Evolutionary conservation across 2,113 vertebrate species (phyloP).

Genomic region (Vulpes ferrilata): DNA sequence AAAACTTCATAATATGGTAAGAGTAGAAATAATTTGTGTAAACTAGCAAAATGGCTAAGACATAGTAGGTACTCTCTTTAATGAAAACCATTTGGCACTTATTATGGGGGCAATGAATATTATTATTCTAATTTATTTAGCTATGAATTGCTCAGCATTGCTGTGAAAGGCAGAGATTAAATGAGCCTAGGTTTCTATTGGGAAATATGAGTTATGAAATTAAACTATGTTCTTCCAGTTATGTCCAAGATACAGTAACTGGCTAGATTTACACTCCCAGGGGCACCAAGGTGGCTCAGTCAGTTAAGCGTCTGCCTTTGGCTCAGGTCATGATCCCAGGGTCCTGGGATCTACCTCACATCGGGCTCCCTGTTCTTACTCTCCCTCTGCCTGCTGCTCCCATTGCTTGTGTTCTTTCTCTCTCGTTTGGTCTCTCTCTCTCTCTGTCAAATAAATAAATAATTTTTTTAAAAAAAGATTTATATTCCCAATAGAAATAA

Average conservation of each 20-base stretch:
- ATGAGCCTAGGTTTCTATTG: not conserved
- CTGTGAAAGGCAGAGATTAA: not conserved
- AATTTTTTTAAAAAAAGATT: not conserved
- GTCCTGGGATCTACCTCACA: too few species aligned
- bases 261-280: too few species aligned
- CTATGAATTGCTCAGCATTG: not conserved
- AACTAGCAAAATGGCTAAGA: not conserved
- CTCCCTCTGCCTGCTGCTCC: too few species aligned
- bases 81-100: not conserved
- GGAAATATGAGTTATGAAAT: slow-evolving; percentile 23
- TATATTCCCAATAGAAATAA: not conserved
- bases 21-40: not conserved
- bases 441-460: too few species aligned
- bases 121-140: not conserved
- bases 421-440: too few species aligned
- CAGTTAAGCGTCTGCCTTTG: too few species aligned
- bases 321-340: too few species aligned
- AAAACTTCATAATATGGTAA: not conserved
- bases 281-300: too few species aligned
- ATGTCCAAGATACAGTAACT: not conserved
- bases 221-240: not conserved
- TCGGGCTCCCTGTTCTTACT: too few species aligned
- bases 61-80: not conserved
- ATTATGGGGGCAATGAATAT: not conserved
- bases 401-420: too few species aligned